phyloP scores from a whole-genome alignment of 2,797 vertebrate species.

The Onychomys arenicola region DNA sequence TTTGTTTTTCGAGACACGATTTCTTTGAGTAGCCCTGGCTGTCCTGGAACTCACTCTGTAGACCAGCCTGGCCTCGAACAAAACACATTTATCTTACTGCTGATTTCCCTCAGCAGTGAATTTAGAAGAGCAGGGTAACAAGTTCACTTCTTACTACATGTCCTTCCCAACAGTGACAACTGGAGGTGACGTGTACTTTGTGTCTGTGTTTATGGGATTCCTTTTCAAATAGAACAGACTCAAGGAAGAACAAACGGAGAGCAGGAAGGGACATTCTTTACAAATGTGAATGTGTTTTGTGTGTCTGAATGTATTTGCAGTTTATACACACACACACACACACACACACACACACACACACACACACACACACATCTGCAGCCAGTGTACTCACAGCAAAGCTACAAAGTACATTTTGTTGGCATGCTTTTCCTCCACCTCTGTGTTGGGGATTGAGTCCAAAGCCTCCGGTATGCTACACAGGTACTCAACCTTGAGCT shows the following conservation, averaged over 20 bases:
- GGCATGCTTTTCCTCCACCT: neutral
- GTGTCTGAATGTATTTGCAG: neutral
- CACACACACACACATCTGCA: neutral
- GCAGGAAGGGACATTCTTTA: neutral
- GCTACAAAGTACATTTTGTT: neutral
- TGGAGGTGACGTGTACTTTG: neutral
- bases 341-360: neutral
- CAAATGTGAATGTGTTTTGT: neutral
- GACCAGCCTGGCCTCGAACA: neutral
- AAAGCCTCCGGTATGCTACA: no score
- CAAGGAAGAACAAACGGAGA: neutral
- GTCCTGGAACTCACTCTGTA: neutral
- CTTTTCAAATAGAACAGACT: conserved; percentile 27
- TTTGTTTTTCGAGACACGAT: neutral
- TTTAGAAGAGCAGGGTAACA: conserved; percentile 6
- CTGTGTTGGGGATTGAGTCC: neutral
- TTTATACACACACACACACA: neutral
- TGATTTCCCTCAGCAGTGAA: conserved; percentile 14
- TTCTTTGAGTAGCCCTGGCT: neutral
- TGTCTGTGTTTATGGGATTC: conserved; percentile 4
- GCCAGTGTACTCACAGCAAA: neutral
- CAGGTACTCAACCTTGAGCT: neutral
- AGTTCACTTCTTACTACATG: conserved; percentile 4
- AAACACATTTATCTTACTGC: neutral
- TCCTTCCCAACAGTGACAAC: neutral